phyloP scores from a whole-genome alignment of 92 coral and sea anemone genomes.

The Muricea muricata region DNA sequence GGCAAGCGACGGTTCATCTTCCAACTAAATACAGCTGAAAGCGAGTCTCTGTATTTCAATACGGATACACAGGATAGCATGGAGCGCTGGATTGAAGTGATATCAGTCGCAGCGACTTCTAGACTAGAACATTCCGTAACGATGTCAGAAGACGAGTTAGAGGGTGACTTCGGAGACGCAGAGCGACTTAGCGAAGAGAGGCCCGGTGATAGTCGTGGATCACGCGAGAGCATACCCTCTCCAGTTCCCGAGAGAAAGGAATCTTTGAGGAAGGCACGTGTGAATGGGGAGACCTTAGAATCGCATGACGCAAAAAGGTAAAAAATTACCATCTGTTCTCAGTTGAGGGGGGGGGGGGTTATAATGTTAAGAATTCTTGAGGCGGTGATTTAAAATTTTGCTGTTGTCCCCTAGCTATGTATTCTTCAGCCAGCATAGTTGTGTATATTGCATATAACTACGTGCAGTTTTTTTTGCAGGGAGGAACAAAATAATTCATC shows the following conservation, averaged over 20 bases:
- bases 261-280: conserved; percentile 13
- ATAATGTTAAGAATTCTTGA: too few relatives aligned
- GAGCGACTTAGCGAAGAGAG: neutral
- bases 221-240: conserved; percentile 34
- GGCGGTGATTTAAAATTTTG: too few relatives aligned
- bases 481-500: neutral
- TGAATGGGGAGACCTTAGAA: neutral
- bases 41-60: conserved; percentile 77
- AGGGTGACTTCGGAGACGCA: neutral
- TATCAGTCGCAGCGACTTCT: conserved; percentile 92
- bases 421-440: too few relatives aligned
- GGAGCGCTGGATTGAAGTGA: conserved; percentile 94
- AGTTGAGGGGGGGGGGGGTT: too few relatives aligned
- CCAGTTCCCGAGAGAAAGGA: conserved; percentile 41
- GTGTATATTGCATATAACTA: neutral
- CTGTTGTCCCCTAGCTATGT: too few relatives aligned
- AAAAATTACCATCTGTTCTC: neutral
- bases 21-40: conserved; percentile 82
- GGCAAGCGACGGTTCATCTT: conserved; percentile 82
- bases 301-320: neutral
- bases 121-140: conserved; percentile 74
- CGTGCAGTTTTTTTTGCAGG: neutral
- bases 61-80: conserved; percentile 90
- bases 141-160: conserved; percentile 32
- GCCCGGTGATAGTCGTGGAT: neutral